These are phyloP conservation scores for Meloidogyne hapla DNA, from an alignment of 1,140 invertebrate species.

Conservation along the genomic window DNA sequence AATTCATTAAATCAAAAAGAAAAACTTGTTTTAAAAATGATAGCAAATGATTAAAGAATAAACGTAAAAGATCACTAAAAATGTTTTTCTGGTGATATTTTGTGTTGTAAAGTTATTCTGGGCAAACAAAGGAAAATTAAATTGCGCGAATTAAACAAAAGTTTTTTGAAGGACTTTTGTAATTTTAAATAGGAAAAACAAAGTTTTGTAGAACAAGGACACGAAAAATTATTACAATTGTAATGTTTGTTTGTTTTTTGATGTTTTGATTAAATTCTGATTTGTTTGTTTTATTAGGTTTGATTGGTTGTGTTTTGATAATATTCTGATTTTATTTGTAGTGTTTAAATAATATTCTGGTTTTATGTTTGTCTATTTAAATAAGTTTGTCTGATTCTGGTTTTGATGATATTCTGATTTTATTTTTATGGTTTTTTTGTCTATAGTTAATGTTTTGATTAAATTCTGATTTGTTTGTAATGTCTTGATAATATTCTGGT, in stretches of 20 bases:
- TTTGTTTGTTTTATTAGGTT: no score
- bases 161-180: not conserved
- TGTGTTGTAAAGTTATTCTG: no score
- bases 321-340: no score
- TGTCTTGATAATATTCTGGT: no score
- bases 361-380: no score
- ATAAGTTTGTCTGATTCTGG: no score
- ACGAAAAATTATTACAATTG: not conserved
- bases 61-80: not conserved
- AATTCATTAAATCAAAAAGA: not conserved
- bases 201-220: not conserved
- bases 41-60: constrained; percentile 5
- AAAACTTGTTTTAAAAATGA: not conserved
- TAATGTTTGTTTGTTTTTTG: not conserved
- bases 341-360: no score
- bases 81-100: no score
- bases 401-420: no score
- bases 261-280: not conserved
- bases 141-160: constrained; percentile 1
- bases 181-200: not conserved
- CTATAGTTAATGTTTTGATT: not conserved
- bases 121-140: constrained; percentile 3
- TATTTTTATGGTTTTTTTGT: no score
- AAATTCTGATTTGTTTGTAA: not conserved
- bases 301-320: no score